phyloP scores from a whole-genome alignment of 53 echinoderm and acorn worm species.

The Mesocentrotus franciscanus region DNA sequence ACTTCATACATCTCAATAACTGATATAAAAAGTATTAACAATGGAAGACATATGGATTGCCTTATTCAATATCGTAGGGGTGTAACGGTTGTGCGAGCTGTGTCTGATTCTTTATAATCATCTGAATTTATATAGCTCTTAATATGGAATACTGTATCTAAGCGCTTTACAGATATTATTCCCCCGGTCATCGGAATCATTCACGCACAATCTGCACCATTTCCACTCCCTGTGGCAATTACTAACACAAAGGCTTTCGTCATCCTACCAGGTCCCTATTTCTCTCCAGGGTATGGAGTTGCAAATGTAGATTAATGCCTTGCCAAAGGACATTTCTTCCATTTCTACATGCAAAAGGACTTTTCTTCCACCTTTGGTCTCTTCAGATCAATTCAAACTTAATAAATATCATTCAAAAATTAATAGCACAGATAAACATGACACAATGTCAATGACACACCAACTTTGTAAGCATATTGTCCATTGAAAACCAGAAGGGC shows the following conservation, averaged over 20 bases:
- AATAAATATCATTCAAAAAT: neutral
- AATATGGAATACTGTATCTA: too few species aligned
- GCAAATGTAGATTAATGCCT: neutral
- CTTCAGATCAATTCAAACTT: neutral
- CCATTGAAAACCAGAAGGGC: too few species aligned
- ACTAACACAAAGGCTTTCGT: too few species aligned
- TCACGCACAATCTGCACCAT: too few species aligned
- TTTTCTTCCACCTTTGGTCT: neutral
- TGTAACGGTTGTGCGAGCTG: too few species aligned
- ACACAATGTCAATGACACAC: neutral
- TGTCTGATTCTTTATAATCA: too few species aligned
- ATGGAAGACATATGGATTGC: constrained; percentile 4
- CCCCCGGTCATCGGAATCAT: too few species aligned
- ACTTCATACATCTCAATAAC: neutral
- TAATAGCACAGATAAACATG: neutral
- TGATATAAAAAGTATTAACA: neutral
- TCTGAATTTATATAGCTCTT: too few species aligned
- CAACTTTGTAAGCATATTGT: neutral
- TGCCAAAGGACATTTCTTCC: neutral
- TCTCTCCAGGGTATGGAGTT: too few species aligned
- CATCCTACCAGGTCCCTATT: too few species aligned
- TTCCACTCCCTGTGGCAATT: too few species aligned
- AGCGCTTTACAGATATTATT: too few species aligned
- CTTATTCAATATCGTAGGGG: neutral
- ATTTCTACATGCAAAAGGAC: neutral